A percentile compares a stretch with the other conserved stretches of the same genome.
phyloP scores from a whole-genome alignment of 2,797 vertebrate genomes.

The Pantherophis vulpinus region DNA sequence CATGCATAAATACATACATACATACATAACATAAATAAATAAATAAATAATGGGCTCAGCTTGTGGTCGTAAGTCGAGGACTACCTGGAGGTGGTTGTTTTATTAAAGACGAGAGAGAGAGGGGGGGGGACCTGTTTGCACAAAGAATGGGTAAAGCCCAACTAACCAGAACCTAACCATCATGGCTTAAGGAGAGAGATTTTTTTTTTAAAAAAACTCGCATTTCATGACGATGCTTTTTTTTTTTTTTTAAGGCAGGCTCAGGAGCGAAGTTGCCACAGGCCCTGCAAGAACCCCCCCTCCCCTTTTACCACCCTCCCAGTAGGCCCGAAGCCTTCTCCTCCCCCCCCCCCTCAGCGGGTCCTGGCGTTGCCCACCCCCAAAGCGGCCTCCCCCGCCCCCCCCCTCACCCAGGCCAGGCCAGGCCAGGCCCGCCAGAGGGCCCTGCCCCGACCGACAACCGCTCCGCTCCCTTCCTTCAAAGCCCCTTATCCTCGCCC shows the following conservation, averaged over 20 bases:
- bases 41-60: too few species aligned
- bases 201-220: not conserved
- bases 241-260: not conserved
- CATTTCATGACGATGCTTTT: not conserved
- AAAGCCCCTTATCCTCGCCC: not conserved
- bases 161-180: not conserved
- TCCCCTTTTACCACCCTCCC: not conserved
- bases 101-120: not conserved
- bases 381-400: not conserved
- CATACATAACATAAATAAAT: too few species aligned
- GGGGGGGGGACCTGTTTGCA: not conserved
- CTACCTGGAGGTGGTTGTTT: not conserved
- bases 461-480: not conserved
- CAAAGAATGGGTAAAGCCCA: not conserved
- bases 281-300: not conserved
- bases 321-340: not conserved
- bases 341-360: not conserved
- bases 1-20: too few species aligned
- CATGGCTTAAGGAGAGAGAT: not conserved
- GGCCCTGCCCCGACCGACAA: not conserved
- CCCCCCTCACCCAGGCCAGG: rapidly evolving
- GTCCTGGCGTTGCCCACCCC: not conserved
- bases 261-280: not conserved
- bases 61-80: not conserved
- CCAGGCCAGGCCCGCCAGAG: not conserved